Conservation (phyloP, 2,113 vertebrate genomes). For the Tachysurus vachellii region DNA sequence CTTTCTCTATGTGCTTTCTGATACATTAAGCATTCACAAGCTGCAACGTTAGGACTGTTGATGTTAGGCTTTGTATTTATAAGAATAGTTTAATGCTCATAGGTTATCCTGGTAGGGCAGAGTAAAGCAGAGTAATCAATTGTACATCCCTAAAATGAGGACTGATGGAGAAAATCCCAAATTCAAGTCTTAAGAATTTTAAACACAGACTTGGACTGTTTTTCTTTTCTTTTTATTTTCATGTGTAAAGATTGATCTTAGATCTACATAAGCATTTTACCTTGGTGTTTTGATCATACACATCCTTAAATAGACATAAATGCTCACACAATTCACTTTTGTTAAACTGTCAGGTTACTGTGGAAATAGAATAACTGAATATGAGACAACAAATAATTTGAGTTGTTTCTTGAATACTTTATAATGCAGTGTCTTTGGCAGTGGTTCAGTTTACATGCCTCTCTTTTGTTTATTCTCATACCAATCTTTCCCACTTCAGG, state of each 20-base stretch:
- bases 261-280: not conserved
- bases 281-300: not conserved
- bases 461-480: constrained; percentile 21
- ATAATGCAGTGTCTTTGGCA: constrained; percentile 44
- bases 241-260: not conserved
- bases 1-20: not conserved
- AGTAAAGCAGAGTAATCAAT: not conserved
- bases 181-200: not conserved
- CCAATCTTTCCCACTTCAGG: constrained; percentile 15
- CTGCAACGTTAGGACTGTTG: not conserved
- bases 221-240: not conserved
- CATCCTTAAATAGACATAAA: not conserved
- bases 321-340: not conserved
- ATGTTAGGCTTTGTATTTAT: constrained; percentile 6
- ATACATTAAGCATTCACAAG: not conserved
- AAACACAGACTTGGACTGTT: not conserved
- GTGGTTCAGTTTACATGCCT: constrained; percentile 57
- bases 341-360: not conserved
- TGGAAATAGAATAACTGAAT: not conserved
- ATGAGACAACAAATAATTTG: not conserved
- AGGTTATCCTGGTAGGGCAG: not conserved
- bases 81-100: constrained; percentile 28
- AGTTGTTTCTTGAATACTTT: constrained; percentile 26
- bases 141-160: not conserved
- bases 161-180: not conserved